Evolutionary conservation across 2,113 vertebrate genomes (phyloP).

Genomic region (Chloebia gouldiae): DNA sequence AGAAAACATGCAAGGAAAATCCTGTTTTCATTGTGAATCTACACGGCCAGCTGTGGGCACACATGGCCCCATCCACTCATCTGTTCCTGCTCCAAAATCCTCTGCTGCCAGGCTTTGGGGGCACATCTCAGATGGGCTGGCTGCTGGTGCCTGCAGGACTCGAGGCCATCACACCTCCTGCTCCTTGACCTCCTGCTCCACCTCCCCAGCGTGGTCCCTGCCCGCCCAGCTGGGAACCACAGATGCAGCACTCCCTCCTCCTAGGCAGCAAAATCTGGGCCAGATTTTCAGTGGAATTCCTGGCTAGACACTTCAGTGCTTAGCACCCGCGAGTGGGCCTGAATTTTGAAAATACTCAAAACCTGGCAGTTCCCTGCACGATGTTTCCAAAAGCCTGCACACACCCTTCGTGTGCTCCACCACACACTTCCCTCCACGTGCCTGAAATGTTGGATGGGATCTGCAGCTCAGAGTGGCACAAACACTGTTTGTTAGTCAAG

Average conservation of each 20-base stretch:
- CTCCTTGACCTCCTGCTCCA: neutral
- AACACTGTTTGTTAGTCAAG: neutral
- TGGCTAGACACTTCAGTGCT: neutral
- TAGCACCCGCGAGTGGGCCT: neutral
- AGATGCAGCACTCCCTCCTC: neutral
- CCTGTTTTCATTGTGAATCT: neutral
- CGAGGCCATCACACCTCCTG: neutral
- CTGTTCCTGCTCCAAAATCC: neutral
- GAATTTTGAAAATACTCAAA: slow-evolving; percentile 12
- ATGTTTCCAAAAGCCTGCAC: neutral
- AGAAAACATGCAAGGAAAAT: neutral
- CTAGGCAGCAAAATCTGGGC: neutral
- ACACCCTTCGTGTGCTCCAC: neutral
- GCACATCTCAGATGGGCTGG: neutral
- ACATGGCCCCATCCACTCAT: neutral
- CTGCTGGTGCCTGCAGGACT: neutral
- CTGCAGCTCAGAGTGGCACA: neutral
- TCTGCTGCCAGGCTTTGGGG: neutral
- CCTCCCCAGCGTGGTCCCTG: neutral
- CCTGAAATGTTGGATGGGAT: neutral
- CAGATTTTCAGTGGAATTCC: slow-evolving; percentile 1
- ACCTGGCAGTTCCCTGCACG: neutral
- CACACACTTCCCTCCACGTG: neutral
- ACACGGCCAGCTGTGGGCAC: neutral
- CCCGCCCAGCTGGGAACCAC: neutral